These are phyloP conservation scores for Typhlomys cinereus DNA, from an alignment of 2,113 vertebrate species.

Conservation along the genomic window DNA sequence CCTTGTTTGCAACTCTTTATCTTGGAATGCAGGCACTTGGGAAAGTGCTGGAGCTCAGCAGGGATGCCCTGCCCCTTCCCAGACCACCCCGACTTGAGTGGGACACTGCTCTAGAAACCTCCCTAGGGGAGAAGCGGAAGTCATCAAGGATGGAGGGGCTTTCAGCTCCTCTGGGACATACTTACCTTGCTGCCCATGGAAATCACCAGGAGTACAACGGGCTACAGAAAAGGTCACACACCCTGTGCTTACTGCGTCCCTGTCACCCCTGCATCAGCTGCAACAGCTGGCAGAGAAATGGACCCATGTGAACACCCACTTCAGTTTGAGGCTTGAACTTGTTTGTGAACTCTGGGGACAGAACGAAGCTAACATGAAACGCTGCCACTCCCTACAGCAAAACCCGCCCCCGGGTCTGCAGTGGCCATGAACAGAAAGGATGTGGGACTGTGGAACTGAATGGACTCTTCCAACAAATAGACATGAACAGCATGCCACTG, in stretches of 20 bases:
- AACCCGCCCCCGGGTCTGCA: conserved; percentile 25
- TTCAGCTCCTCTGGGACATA: not conserved
- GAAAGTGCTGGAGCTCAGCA: not conserved
- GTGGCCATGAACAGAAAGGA: conserved; percentile 68
- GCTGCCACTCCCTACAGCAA: not conserved
- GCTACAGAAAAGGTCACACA: conserved; percentile 50
- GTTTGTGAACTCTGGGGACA: conserved; percentile 26
- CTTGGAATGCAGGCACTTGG: not conserved
- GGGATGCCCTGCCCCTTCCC: too few species aligned
- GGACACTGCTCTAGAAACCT: not conserved
- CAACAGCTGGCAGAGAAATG: conserved; percentile 56
- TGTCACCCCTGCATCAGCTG: conserved; percentile 1
- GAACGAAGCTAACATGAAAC: conserved; percentile 39
- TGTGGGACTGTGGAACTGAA: conserved; percentile 49
- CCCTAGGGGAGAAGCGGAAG: not conserved
- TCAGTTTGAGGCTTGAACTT: not conserved
- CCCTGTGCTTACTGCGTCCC: conserved; percentile 30
- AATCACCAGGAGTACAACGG: conserved; percentile 52
- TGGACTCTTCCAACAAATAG: conserved; percentile 69
- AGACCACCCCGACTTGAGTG: not conserved
- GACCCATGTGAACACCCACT: not conserved
- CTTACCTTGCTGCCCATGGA: conserved; percentile 74
- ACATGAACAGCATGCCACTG: conserved; percentile 58
- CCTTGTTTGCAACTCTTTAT: not conserved
- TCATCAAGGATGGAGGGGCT: not conserved